These are phyloP conservation scores for Eremobia ochroleuca DNA, from an alignment of 2,888 invertebrate genomes.

Conservation along the genomic window DNA sequence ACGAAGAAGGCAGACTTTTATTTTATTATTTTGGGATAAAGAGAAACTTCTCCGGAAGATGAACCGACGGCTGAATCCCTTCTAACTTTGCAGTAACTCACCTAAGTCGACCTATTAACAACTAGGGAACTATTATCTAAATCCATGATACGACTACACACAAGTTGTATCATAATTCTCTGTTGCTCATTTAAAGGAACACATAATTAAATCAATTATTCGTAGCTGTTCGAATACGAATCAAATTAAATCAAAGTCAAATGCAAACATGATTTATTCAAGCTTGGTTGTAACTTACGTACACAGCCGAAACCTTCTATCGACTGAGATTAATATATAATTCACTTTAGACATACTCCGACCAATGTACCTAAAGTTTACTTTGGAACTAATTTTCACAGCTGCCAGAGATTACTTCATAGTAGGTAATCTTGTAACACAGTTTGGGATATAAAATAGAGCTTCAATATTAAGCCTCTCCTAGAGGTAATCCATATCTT, in stretches of 20 bases:
- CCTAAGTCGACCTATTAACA: conserved; percentile 36
- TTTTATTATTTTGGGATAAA: conserved; percentile 51
- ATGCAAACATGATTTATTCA: conserved; percentile 61
- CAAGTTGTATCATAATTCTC: conserved; percentile 54
- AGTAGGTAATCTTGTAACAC: conserved; percentile 60
- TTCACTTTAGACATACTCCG: conserved; percentile 63
- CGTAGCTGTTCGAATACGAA: conserved; percentile 31
- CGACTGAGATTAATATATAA: conserved; percentile 66
- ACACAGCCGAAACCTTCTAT: conserved; percentile 56
- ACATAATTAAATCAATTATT: conserved; percentile 52
- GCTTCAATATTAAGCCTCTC: conserved; percentile 44
- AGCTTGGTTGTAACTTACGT: conserved; percentile 51
- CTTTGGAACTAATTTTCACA: conserved; percentile 71
- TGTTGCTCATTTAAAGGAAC: conserved; percentile 33
- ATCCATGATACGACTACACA: conserved; percentile 45
- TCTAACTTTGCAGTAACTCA: conserved; percentile 46
- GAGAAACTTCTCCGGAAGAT: conserved; percentile 46
- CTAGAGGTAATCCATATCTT: conserved; percentile 44
- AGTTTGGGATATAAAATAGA: conserved; percentile 51
- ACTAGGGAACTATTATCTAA: conserved; percentile 48
- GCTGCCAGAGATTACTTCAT: conserved; percentile 66
- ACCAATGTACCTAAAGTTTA: conserved; percentile 64
- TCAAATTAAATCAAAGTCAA: conserved; percentile 58
- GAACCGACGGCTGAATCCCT: conserved; percentile 49
- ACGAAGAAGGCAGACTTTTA: conserved; percentile 40